Conservation (phyloP, 2,113 vertebrate species). For the Mungos mungo region DNA sequence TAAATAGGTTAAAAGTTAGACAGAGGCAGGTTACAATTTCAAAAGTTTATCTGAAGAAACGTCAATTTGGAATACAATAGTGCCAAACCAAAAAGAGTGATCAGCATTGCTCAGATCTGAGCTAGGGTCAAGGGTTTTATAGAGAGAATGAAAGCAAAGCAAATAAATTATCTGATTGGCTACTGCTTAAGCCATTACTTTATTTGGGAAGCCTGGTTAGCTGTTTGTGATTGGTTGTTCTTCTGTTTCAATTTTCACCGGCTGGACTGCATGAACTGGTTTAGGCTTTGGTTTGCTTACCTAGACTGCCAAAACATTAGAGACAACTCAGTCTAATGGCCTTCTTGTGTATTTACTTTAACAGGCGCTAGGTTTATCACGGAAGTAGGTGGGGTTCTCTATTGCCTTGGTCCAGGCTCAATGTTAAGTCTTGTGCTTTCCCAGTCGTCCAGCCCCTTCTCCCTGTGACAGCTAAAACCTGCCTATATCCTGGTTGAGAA, state of each 20-base stretch:
- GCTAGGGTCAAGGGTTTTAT: neutral
- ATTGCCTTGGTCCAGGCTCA: neutral
- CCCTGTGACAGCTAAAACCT: neutral
- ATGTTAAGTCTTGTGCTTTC: neutral
- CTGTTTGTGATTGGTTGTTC: neutral
- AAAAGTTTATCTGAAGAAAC: neutral
- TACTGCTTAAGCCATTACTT: neutral
- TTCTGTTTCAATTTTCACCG: neutral
- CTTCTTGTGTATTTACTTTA: neutral
- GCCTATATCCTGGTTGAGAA: neutral
- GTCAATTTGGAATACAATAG: neutral
- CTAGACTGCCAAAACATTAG: neutral
- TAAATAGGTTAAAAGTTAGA: neutral
- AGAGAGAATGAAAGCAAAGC: neutral
- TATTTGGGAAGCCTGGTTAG: neutral
- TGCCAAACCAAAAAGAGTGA: neutral
- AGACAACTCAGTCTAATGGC: neutral
- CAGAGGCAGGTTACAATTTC: neutral
- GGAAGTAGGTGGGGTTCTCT: fast-evolving
- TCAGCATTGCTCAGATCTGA: neutral
- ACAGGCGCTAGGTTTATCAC: neutral
- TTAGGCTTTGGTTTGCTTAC: neutral
- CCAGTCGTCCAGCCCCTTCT: neutral
- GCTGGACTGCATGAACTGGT: neutral
- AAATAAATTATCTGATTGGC: neutral